phyloP scores from a whole-genome alignment of 2,888 invertebrate genomes.

The Holacanthella duospinosa region DNA sequence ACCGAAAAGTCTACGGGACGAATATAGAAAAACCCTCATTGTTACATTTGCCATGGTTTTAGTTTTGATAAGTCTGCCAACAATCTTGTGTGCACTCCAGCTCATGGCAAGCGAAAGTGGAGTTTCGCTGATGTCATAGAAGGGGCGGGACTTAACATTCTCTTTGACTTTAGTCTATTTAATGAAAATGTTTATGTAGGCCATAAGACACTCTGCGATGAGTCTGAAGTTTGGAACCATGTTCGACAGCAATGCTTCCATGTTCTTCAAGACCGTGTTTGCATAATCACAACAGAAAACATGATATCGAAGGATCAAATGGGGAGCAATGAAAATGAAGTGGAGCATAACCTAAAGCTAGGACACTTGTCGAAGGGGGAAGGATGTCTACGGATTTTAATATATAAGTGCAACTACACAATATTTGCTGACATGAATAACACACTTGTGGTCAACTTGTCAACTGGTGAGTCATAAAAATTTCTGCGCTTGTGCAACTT shows the following conservation, averaged over 20 bases:
- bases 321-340: slow-evolving; percentile 13
- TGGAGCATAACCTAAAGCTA: not conserved
- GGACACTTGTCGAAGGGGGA: not conserved
- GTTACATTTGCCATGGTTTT: slow-evolving; percentile 16
- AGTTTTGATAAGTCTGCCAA: not conserved
- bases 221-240: slow-evolving; percentile 38
- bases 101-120: not conserved
- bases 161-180: slow-evolving; percentile 35
- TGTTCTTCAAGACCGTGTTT: slow-evolving; percentile 14
- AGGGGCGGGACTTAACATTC: slow-evolving; percentile 19
- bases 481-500: not conserved
- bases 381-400: slow-evolving; percentile 29
- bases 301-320: not conserved
- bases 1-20: too few relatives aligned
- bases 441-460: slow-evolving; percentile 32
- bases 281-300: not conserved
- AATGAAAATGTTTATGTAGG: slow-evolving; percentile 26
- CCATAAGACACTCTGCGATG: slow-evolving; percentile 22
- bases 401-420: slow-evolving; percentile 26
- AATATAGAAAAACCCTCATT: not conserved
- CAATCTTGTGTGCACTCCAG: not conserved
- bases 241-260: slow-evolving; percentile 35
- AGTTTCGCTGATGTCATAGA: slow-evolving; percentile 18
- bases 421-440: slow-evolving; percentile 17
- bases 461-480: slow-evolving; percentile 7